Evolutionary conservation across 2,113 vertebrate species (phyloP).

Genomic region (Lucifuga dentata): DNA sequence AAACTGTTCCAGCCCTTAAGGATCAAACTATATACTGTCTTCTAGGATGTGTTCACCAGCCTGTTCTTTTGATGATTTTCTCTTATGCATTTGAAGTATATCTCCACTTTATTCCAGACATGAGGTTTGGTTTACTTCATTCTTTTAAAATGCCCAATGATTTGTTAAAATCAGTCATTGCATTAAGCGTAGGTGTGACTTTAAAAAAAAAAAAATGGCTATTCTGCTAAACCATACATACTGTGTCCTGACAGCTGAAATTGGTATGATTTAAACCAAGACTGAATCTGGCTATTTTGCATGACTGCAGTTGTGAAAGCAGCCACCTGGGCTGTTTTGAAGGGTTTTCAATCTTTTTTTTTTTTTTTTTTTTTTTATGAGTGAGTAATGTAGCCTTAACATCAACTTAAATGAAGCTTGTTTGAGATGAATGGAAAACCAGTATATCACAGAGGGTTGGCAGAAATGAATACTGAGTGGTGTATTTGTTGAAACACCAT

Average conservation of each 20-base stretch:
- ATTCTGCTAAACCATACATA: conserved; percentile 2
- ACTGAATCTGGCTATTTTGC: conserved; percentile 6
- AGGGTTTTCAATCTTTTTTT: conserved; percentile 11
- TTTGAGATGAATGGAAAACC: conserved; percentile 16
- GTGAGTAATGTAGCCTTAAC: conserved; percentile 5
- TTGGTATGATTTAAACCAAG: conserved; percentile 15
- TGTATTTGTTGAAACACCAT: background rate
- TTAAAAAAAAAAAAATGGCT: too few species aligned
- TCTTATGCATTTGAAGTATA: too few species aligned
- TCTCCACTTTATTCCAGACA: too few species aligned
- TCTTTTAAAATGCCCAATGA: background rate
- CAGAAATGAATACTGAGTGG: background rate
- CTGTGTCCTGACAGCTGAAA: conserved; percentile 11
- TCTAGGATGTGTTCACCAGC: too few species aligned
- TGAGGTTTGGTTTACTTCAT: background rate
- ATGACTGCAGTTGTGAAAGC: conserved; percentile 24
- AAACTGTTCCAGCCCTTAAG: too few species aligned
- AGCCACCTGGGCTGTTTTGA: conserved; percentile 24
- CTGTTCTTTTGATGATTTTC: too few species aligned
- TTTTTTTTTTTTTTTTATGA: background rate
- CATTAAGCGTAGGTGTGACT: conserved; percentile 7
- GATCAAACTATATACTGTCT: too few species aligned
- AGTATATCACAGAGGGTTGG: background rate
- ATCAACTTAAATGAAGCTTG: background rate
- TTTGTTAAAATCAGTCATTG: background rate